Conservation (phyloP, 2,113 vertebrate genomes). For the Steatornis caripensis region DNA sequence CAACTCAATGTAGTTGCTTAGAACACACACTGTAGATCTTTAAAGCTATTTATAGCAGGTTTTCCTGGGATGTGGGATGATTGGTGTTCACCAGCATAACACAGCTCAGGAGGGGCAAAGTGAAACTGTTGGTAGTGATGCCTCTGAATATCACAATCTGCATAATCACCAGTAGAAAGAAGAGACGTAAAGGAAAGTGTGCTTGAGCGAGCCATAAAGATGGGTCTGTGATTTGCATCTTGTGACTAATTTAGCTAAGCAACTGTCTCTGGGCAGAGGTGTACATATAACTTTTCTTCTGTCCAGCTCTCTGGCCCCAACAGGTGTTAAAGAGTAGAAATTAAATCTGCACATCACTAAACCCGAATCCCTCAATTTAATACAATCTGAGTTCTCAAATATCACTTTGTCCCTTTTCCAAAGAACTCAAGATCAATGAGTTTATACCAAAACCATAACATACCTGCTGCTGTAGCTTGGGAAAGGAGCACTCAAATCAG, state of each 20-base stretch:
- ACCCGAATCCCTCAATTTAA: neutral
- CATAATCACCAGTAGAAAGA: neutral
- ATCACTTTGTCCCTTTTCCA: neutral
- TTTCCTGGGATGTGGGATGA: neutral
- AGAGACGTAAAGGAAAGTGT: neutral
- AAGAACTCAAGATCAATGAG: neutral
- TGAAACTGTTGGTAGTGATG: neutral
- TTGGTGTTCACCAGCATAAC: neutral
- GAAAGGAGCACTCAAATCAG: too few relatives aligned
- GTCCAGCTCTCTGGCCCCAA: neutral
- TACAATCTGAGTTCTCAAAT: neutral
- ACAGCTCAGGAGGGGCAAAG: neutral
- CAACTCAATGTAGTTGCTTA: neutral
- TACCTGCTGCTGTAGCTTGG: too few relatives aligned
- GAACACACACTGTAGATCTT: neutral
- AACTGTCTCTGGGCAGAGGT: neutral
- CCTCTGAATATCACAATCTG: neutral
- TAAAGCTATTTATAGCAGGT: neutral
- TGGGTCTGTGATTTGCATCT: neutral
- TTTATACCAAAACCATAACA: neutral
- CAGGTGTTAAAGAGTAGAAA: neutral
- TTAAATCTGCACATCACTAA: neutral
- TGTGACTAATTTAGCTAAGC: neutral
- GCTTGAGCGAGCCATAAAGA: neutral
- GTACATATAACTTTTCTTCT: neutral